phyloP scores from a whole-genome alignment of 2,888 invertebrate species.

The Liodrosophila aerea region DNA sequence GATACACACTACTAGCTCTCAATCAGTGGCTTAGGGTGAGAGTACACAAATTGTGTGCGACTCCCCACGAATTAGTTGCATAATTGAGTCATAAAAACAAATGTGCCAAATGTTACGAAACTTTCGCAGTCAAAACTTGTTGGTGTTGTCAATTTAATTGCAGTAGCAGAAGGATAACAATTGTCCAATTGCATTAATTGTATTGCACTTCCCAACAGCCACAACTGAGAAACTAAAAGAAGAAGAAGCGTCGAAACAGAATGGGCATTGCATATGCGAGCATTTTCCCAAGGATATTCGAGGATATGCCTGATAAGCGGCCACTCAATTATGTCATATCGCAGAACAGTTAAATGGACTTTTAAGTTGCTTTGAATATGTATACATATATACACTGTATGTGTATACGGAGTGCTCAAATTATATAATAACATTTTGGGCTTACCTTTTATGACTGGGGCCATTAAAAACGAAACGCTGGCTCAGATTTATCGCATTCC shows the following conservation, averaged over 20 bases:
- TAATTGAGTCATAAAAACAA: constrained; percentile 82
- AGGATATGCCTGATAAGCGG: constrained; percentile 30
- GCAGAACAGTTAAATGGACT: constrained; percentile 66
- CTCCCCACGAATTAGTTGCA: constrained; percentile 78
- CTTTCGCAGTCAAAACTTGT: constrained; percentile 31
- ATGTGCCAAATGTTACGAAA: constrained; percentile 81
- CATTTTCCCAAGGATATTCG: constrained; percentile 36
- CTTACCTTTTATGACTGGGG: constrained; percentile 68
- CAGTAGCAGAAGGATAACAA: constrained; percentile 49
- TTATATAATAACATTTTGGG: constrained; percentile 62
- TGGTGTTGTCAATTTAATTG: constrained; percentile 26
- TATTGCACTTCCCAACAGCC: constrained; percentile 41
- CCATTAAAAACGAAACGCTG: constrained; percentile 67
- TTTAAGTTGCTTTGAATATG: constrained; percentile 72
- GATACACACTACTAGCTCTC: constrained; percentile 12
- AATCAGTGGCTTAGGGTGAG: constrained; percentile 11
- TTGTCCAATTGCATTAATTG: constrained; percentile 75
- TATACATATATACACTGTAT: constrained; percentile 27
- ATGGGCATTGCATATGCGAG: constrained; percentile 57
- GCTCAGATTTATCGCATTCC: constrained; percentile 71
- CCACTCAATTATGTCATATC: constrained; percentile 74
- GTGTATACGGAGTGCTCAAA: constrained; percentile 26
- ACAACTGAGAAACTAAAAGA: not conserved
- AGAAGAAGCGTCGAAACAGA: too few relatives aligned
- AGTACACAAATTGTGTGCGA: constrained; percentile 64